These are phyloP conservation scores for Armadillidium nasatum DNA, from an alignment of 1,140 invertebrate genomes.

Conservation along the genomic window DNA sequence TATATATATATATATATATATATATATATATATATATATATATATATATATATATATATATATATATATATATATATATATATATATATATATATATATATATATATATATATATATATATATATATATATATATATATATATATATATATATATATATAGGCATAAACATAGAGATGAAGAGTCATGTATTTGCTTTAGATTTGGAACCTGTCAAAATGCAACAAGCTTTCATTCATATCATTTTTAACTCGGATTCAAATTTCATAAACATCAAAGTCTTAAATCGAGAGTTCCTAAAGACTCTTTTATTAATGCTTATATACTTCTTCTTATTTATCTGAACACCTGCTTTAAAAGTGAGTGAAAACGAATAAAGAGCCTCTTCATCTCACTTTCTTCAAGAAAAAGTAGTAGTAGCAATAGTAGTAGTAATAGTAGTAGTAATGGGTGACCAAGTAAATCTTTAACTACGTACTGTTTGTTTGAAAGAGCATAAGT, in stretches of 20 bases:
- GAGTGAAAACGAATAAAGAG: background rate
- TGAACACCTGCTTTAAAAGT: background rate
- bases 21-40: too few species aligned
- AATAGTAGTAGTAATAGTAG: too few species aligned
- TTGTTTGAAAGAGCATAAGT: too few species aligned
- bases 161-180: background rate
- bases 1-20: background rate
- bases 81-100: too few species aligned
- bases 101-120: too few species aligned
- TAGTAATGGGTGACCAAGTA: too few species aligned
- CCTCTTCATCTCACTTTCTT: background rate
- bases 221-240: background rate
- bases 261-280: too few species aligned
- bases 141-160: background rate
- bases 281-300: background rate
- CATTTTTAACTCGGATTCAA: background rate
- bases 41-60: too few species aligned
- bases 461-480: too few species aligned
- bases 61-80: too few species aligned
- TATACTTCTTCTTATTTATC: background rate
- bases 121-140: too few species aligned
- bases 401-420: too few species aligned
- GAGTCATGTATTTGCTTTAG: background rate
- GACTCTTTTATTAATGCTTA: background rate
- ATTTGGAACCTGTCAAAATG: background rate